Evolutionary conservation across 2,888 invertebrate genomes (phyloP), one percentile per base, ranked within the genome.

Genomic region (Drosophila falleni): DNA sequence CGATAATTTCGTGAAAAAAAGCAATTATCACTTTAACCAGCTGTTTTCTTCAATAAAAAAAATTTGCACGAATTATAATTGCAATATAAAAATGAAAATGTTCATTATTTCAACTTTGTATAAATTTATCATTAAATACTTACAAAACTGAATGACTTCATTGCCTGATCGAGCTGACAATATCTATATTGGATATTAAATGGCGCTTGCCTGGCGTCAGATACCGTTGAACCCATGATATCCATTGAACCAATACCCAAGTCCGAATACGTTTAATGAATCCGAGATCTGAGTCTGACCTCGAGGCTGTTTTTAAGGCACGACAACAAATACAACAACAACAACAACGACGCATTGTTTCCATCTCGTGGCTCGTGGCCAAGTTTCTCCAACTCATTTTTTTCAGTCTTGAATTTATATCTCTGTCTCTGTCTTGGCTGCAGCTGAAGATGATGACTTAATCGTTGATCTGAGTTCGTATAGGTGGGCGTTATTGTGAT

Each of bases 401-500:
- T 4, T 5, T 23, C 42, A 0, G 37, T 39, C 19, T 33, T 2
- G 9, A 16, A 16, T 37, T 13, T 8, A 10, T 44, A 23, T 37
- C 42, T 60, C 53, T 49, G 23, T 58, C 59, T 66, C 31, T 50
- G 9, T 56, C 46, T 39, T 33, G 63, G 41, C 64, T 66, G 70
- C 64, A 60, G 67, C 47, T 78, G 70, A 72, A 70, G 83, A 71
- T 83, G 82, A 83, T 83, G 86, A 83, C 86, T 85, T 83, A 83
- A 83, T 83, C 82, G 82, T 37, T 71, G 82, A 83, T 83, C 82
- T 73, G 64, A 68, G 68, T 60, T 71, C 73, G 73, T 33, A 65
- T 60, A 70, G 70, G 82, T 83, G 82, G 82, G 82, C 82, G 82
- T 82, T 69, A 71, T 73, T 67, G 68, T 83, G 86, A 83, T 85